A percentile compares a stretch with the other conserved stretches of the same genome.
Evolutionary conservation across 53 echinoderm and acorn worm genomes (phyloP).

Genomic region (Pentamera pediparva): DNA sequence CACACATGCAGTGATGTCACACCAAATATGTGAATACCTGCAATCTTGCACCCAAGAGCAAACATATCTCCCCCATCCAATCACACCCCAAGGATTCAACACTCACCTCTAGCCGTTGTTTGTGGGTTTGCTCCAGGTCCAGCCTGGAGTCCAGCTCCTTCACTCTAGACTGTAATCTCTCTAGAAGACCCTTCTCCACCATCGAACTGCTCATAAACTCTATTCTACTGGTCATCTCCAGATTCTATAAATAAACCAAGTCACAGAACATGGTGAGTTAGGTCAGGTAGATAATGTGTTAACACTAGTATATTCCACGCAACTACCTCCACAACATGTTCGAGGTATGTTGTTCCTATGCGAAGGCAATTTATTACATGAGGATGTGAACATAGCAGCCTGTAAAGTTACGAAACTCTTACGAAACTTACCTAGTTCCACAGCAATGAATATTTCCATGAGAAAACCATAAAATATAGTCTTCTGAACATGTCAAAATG

Average conservation of each 20-base stretch:
- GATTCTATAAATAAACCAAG: conserved; percentile 37
- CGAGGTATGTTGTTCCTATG: too few relatives aligned
- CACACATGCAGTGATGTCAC: too few relatives aligned
- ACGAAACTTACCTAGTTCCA: too few relatives aligned
- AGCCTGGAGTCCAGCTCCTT: conserved; percentile 78
- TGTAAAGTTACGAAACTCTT: too few relatives aligned
- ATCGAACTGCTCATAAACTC: conserved; percentile 55
- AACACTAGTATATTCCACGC: too few relatives aligned
- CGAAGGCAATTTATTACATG: too few relatives aligned
- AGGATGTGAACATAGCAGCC: too few relatives aligned
- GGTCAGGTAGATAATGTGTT: background rate
- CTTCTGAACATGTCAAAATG: too few relatives aligned
- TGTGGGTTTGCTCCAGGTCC: conserved; percentile 77
- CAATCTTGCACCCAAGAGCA: background rate
- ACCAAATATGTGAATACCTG: too few relatives aligned
- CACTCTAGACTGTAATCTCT: conserved; percentile 57
- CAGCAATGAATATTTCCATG: too few relatives aligned
- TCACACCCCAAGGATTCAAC: background rate
- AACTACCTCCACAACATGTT: background rate
- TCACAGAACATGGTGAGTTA: background rate
- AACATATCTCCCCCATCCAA: background rate
- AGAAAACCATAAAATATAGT: too few relatives aligned
- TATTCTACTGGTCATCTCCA: conserved; percentile 63
- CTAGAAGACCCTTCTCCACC: conserved; percentile 56
- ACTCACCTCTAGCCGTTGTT: conserved; percentile 77